These are phyloP conservation scores for Drosophila murphyi DNA, from an alignment of 1,140 invertebrate species.

Conservation along the genomic window DNA sequence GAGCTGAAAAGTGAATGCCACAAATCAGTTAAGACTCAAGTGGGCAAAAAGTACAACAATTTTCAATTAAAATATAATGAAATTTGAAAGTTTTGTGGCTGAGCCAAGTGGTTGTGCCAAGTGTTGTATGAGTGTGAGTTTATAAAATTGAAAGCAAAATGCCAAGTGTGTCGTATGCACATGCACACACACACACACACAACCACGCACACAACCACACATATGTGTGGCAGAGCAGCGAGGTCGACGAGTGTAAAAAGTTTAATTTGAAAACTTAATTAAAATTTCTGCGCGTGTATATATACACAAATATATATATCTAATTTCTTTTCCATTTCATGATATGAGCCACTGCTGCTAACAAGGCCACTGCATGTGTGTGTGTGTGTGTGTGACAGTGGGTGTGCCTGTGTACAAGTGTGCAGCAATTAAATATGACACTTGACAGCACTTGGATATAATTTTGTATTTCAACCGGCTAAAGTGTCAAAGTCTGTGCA, in stretches of 20 bases:
- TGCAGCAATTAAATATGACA: slow-evolving; percentile 67
- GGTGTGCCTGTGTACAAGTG: slow-evolving; percentile 14
- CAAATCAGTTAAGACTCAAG: slow-evolving; percentile 56
- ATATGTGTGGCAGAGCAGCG: slow-evolving; percentile 4
- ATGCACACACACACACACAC: slow-evolving; percentile 30
- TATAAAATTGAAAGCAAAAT: slow-evolving; percentile 21
- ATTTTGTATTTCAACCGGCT: slow-evolving; percentile 29
- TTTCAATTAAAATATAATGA: slow-evolving; percentile 80
- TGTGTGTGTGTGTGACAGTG: slow-evolving; percentile 7
- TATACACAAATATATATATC: slow-evolving; percentile 14
- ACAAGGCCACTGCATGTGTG: slow-evolving; percentile 25
- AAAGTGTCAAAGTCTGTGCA: slow-evolving; percentile 44
- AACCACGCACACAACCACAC: background rate
- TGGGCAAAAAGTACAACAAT: slow-evolving; percentile 55
- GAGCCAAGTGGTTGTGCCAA: slow-evolving; percentile 40
- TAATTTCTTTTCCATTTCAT: slow-evolving; percentile 9
- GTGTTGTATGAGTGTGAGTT: background rate
- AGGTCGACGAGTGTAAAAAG: slow-evolving; percentile 66
- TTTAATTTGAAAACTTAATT: slow-evolving; percentile 83
- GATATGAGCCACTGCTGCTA: slow-evolving; percentile 21
- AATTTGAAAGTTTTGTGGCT: slow-evolving; percentile 77
- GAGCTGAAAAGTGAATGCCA: slow-evolving; percentile 61
- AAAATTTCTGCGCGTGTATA: slow-evolving; percentile 63
- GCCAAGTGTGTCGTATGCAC: slow-evolving; percentile 54
- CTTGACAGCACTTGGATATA: slow-evolving; percentile 59